Evolutionary conservation across 2,113 vertebrate genomes (phyloP), one percentile per base, ranked within the genome.

Genomic region (Cynopterus brachyotis): DNA sequence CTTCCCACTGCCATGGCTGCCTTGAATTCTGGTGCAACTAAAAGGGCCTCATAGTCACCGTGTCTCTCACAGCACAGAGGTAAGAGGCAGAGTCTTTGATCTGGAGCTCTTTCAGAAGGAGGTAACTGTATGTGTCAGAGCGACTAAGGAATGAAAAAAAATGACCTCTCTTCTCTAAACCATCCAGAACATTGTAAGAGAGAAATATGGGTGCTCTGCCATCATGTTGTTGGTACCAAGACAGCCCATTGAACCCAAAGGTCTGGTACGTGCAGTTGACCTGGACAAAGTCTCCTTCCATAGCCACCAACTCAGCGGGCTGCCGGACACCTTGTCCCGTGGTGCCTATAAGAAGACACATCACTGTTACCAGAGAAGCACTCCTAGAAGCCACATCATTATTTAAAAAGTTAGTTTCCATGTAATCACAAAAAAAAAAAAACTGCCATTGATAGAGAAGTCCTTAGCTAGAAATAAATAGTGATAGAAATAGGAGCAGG

Each of bases 61-160:
- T 95, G 95, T 97, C 88, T 72, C 12, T 96, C 82, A 93, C 73
- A 37, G 97, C 95, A 95, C 90, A 88, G 67, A 97, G 30, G 76
- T 97, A 97, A n/a, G 64, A 92, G 85, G 85, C 91, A 50, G 85
- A 90, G 59, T 97, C 95, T 69, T 79, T 55, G n/a, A 59, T 12
- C 78, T 57, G 73, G 16, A 89, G 75, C 50, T 95, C 66, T 60
- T 40, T 78, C 59, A 94, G 35, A 37, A 96, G 28, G 37, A 97
- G 89, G 60, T 89, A 93, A 72, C 94, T 82, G 13, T 89, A 53
- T 1, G 53, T 4, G 35, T 59, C 73, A 45, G 59, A 91, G n/a
- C 1, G 6, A 75, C 17, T 59, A 35, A 95, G 95, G 70, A 91
- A 96, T 19, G 70, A 85, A 37, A 66, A 84, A 62, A 93, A 94